Evolutionary conservation across 2,113 vertebrate species (phyloP).

Genomic region (Turdus rufiventris): DNA sequence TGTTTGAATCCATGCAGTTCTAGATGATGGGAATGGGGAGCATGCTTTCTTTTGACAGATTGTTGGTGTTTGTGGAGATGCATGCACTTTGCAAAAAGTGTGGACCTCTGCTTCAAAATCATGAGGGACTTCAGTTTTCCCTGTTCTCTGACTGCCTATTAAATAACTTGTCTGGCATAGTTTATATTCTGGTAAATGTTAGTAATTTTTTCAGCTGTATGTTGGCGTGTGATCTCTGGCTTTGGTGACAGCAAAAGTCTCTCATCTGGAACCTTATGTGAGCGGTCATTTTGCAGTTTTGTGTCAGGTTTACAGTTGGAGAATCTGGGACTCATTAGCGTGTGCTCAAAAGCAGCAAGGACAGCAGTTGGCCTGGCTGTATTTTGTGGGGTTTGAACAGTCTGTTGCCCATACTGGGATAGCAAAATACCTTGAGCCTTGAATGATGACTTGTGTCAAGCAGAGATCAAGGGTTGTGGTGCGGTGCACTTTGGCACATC

Average conservation of each 20-base stretch:
- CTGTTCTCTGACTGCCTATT: background rate
- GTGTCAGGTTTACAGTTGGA: background rate
- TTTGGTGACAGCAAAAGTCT: background rate
- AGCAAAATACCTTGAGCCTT: background rate
- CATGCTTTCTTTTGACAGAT: rapidly evolving
- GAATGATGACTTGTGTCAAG: background rate
- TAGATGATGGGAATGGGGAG: background rate
- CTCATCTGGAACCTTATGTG: background rate
- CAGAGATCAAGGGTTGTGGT: background rate
- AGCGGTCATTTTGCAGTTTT: background rate
- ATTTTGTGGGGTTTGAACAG: background rate
- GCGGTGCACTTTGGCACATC: background rate
- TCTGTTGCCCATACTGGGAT: background rate
- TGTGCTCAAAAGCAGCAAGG: background rate
- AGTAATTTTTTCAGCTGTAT: background rate
- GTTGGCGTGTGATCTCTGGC: background rate
- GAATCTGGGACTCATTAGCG: background rate
- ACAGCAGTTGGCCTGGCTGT: background rate
- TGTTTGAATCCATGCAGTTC: background rate
- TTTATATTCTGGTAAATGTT: background rate
- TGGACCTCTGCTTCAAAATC: background rate
- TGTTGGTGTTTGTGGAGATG: background rate
- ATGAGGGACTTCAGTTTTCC: background rate
- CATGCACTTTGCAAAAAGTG: background rate
- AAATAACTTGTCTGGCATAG: background rate